Evolutionary conservation across 1,140 invertebrate species (phyloP), one percentile per base, ranked within the genome.

Genomic region (Wasmannia auropunctata): DNA sequence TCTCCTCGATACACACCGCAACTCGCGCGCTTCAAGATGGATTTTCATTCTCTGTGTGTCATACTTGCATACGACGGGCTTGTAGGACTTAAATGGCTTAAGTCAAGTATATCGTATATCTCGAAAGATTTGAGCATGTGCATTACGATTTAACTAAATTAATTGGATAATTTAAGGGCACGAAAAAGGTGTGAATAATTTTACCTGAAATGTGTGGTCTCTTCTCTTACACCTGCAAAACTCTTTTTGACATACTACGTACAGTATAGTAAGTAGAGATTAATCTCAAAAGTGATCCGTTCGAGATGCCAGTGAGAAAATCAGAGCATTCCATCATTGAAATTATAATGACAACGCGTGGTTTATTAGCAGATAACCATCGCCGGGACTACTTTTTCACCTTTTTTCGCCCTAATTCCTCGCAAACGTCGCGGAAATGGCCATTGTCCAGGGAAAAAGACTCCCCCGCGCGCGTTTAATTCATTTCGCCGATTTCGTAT

Each of bases 401-500:
- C 40, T 31, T 60, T 74, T 74, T 83, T 74, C 28, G 34, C 14
- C 25, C 79, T 83, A 83, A 83, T 83, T 83, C 67, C 67, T 58
- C 49, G 79, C 79, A 65, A 72, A 74, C 25, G 51, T 83, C 54
- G 37, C 40, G 79, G 79, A 83, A 83, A 58, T 28, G 67, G 79
- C 79, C 37, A 83, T 83, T 83, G 79, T 83, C 79, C 67, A 51
- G 10, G 28, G 14, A 74, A 58, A 81, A 83, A 74, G 54, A 40
- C 37, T 83, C 37, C 28, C 51, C 67, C 79, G 51, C 67, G 79
- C 65, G 37, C 79, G 54, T 83, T 83, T 83, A 83, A 83, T 83
- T 83, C 79, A 83, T 83, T 83, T 83, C 51, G 79, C 79, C 79
- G 86, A 88, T 88, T 87, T 74, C 28, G 37, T 86, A 80, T 49